Base-by-base conservation (phyloP, 2,113 vertebrate species). In the Brienomyrus brachyistius region DNA sequence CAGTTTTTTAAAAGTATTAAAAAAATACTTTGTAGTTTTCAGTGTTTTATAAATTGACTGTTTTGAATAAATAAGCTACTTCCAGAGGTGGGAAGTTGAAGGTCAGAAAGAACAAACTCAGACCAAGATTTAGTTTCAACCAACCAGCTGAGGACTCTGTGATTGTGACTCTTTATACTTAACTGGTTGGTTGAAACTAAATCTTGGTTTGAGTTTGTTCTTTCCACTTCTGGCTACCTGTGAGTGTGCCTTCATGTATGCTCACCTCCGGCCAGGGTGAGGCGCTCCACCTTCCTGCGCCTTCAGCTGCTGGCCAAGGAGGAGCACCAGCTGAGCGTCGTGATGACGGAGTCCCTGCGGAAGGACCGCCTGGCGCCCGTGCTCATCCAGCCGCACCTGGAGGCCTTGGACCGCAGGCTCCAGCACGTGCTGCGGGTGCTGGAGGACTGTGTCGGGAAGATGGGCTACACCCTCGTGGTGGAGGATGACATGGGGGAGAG, bases 231-330 rank as follows among this genome's bases (percentile, higher is more conserved):
- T n/a, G 56, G 56, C 23, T 62, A 62, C 56, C 56, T 62, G 56
- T 62, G 23, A 62, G 6, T n/a, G 21, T 70, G 62, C 27, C 35
- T 51, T n/a, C 21, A 4, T 45, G n/a, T 40, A 21, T 51, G 23
- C 45, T 48, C 3, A 13, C 84, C 1, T 66, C 62, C 31, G 10
- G 62, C 62, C 92, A 99, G 98, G 95, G 96, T 99, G 90, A 96
- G 96, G 94, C 97, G 97, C 91, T 98, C 98, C 35, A 99, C 98
- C 84, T 97, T 99, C 94, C 95, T 98, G 92, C 97, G 97, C 77
- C 95, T 99, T 91, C 98, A 99, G 95, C 92, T 99, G 77, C 94
- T 99, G 95, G 98, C 98, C 87, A 97, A 96, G 94, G 98, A 98
- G 84, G 98, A 99, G 21, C 97, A 97, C 95, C 97, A 96, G 92